These are phyloP conservation scores for Iguana delicatissima DNA, from an alignment of 2,797 vertebrate species.

Conservation along the genomic window DNA sequence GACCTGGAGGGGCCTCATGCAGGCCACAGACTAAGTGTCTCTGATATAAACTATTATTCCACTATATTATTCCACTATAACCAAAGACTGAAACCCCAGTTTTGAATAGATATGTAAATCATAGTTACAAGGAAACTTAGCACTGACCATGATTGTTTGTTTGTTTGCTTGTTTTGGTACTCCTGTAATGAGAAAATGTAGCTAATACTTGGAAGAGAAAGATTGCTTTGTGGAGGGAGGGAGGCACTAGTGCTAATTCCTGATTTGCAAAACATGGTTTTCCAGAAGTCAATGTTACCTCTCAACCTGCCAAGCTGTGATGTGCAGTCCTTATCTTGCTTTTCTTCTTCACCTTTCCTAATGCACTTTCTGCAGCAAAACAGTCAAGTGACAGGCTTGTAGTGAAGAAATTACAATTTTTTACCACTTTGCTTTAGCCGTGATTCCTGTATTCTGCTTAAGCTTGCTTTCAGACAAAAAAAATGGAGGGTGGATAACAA, in stretches of 20 bases:
- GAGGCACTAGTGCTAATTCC: not conserved
- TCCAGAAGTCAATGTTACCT: not conserved
- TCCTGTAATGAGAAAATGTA: not conserved
- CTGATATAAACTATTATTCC: not conserved
- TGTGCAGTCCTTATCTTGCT: constrained; percentile 19
- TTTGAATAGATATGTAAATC: not conserved
- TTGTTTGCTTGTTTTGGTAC: not conserved
- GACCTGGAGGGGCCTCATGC: too few species aligned
- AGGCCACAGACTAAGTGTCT: too few species aligned
- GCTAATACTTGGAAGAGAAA: not conserved
- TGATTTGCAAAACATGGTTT: not conserved
- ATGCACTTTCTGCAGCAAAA: constrained; percentile 22
- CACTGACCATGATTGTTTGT: not conserved
- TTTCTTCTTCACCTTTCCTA: constrained; percentile 32
- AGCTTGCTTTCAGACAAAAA: not conserved
- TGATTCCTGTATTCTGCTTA: not conserved
- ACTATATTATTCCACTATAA: not conserved
- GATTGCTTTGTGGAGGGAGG: not conserved
- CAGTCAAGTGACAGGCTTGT: not conserved
- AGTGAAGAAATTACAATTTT: constrained; percentile 21
- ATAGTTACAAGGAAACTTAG: not conserved
- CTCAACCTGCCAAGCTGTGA: not conserved
- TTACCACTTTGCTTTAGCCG: not conserved
- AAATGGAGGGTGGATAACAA: too few species aligned
- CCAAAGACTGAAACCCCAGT: not conserved